Conservation (phyloP, 2,888 invertebrate species). For the Spilosoma lubricipeda region DNA sequence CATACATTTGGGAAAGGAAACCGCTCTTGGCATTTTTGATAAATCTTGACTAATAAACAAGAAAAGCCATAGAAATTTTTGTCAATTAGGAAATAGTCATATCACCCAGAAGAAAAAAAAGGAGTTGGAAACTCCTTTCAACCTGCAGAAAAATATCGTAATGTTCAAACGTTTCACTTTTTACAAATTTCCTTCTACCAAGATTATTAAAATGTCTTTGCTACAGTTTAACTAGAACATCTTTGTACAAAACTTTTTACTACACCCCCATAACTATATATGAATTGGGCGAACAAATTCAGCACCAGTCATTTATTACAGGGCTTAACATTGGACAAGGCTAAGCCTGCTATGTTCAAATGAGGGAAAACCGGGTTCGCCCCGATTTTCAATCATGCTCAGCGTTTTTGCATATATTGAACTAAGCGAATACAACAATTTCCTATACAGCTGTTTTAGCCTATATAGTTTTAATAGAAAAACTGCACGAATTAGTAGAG, state of each 20-base stretch:
- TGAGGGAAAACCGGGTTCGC: neutral
- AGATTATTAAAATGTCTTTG: neutral
- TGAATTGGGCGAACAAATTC: neutral
- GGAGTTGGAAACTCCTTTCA: neutral
- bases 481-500: neutral
- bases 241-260: neutral
- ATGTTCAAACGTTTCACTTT: too few species aligned
- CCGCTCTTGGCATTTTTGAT: neutral
- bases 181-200: too few species aligned
- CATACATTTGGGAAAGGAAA: neutral
- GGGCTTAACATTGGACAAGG: slow-evolving; percentile 2
- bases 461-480: neutral
- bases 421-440: neutral
- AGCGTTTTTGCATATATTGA: neutral
- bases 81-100: neutral
- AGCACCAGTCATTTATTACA: slow-evolving; percentile 2
- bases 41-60: neutral
- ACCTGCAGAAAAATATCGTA: neutral
- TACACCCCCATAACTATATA: neutral
- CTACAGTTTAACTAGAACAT: neutral
- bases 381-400: neutral
- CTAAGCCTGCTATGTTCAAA: slow-evolving; percentile 6
- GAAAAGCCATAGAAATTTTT: too few species aligned
- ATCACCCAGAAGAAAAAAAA: neutral
- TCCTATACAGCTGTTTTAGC: too few species aligned